Conservation (phyloP, 2,797 vertebrate species). For the Micromesistius poutassou region DNA sequence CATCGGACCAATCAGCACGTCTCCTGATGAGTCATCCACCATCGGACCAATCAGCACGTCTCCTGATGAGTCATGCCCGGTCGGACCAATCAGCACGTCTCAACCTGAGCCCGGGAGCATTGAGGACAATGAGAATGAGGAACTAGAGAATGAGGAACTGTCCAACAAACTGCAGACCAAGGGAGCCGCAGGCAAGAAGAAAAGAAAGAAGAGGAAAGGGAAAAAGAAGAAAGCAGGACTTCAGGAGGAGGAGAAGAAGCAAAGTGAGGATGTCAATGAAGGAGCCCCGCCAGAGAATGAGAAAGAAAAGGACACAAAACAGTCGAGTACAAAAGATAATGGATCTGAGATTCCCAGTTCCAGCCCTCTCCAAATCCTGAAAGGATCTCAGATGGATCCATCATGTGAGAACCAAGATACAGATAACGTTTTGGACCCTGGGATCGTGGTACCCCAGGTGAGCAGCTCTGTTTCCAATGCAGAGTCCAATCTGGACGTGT, state of each 20-base stretch:
- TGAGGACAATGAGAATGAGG: constrained; percentile 19
- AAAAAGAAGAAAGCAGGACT: constrained; percentile 62
- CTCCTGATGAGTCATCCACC: neutral
- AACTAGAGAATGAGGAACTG: constrained; percentile 31
- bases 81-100: constrained; percentile 10
- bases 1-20: constrained; percentile 9
- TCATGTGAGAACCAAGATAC: constrained; percentile 24
- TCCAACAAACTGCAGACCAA: constrained; percentile 36
- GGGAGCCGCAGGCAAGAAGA: constrained; percentile 62
- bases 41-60: constrained; percentile 9
- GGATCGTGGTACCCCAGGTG: constrained; percentile 12
- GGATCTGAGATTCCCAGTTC: neutral
- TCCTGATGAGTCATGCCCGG: neutral
- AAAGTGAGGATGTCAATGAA: constrained; percentile 21
- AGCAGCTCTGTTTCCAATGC: neutral
- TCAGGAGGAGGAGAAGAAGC: constrained; percentile 33
- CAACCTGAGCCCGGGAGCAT: constrained; percentile 30
- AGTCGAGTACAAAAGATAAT: constrained; percentile 6
- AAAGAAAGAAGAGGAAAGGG: constrained; percentile 67
- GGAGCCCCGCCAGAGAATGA: neutral
- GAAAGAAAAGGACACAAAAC: neutral
- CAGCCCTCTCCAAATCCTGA: constrained; percentile 13
- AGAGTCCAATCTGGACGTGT: constrained; percentile 5
- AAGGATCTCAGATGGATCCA: constrained; percentile 18
- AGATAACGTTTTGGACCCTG: constrained; percentile 6